These are phyloP conservation scores for Lasioglossum marginatum DNA, from an alignment of 2,888 invertebrate species.

Conservation along the genomic window DNA sequence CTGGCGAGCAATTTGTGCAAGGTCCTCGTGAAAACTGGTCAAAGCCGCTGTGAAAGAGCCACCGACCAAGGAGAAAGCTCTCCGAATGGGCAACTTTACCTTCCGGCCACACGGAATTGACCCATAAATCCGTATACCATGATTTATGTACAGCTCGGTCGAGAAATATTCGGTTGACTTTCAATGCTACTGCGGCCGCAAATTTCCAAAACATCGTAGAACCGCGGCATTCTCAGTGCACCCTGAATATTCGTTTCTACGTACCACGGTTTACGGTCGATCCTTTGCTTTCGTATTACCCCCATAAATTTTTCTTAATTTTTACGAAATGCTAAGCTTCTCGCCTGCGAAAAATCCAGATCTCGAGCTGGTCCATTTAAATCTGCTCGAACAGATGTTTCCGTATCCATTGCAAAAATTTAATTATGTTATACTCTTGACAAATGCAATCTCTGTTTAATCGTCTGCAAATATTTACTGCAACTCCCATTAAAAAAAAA, in stretches of 20 bases:
- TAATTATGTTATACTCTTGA: too few species aligned
- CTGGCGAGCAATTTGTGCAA: conserved; percentile 24
- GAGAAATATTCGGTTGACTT: conserved; percentile 50
- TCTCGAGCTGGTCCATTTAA: neutral
- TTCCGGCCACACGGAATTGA: conserved; percentile 64
- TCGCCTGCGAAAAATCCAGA: neutral
- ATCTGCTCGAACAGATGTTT: neutral
- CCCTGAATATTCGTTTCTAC: conserved; percentile 27
- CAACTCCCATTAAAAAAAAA: too few species aligned
- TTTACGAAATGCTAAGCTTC: neutral
- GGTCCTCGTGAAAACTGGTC: conserved; percentile 31
- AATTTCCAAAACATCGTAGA: conserved; percentile 75
- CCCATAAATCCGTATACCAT: conserved; percentile 77
- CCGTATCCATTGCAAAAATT: neutral
- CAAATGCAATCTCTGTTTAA: neutral
- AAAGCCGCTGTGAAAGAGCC: conserved; percentile 35
- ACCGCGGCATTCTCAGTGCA: conserved; percentile 20
- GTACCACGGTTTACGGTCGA: conserved; percentile 5
- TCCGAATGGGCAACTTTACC: conserved; percentile 33
- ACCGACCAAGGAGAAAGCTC: conserved; percentile 67
- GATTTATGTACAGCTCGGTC: conserved; percentile 66
- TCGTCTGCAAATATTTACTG: too few species aligned
- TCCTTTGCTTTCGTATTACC: conserved; percentile 22
- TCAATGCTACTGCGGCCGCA: conserved; percentile 74
- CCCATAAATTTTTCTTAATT: conserved; percentile 36